Base-by-base conservation (phyloP, 2,797 vertebrate species). In the Chelmon rostratus region DNA sequence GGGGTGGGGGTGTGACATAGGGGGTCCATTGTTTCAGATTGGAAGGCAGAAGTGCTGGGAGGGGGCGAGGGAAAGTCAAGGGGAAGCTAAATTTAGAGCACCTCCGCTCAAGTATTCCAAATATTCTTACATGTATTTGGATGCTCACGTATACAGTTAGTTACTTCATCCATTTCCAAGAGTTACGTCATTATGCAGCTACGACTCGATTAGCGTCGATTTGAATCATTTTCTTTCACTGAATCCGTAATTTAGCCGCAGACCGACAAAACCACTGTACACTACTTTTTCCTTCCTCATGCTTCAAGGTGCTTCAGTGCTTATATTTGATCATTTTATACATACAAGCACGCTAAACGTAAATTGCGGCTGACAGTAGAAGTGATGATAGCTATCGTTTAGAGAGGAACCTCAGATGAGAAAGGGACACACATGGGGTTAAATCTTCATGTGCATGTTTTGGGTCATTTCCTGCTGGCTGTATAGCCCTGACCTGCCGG, bases 1-100 rank as follows among this genome's bases (percentile, higher is more conserved):
- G 80, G 86, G 87, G 79, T 79, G 77, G 86, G 64, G 87, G 87
- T 85, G 87, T 87, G 84, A 89, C 86, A 68, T 85, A 86, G 89
- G 91, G 90, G 91, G 85, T 93, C 92, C 88, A 96, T 96, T 96
- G 95, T 96, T 95, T 88, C 85, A 93, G 90, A 85, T 88, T 95
- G 88, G 93, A 93, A 94, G 89, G 89, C 92, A 93, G 88, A 93
- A 93, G 92, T 91, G 84, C 90, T 89, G 93, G 94, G 89, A 92
- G 89, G 91, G 81, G 89, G 81, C 74, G 90, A 93, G 91, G 92
- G 89, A 93, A 93, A 93, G 92, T 93, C 90, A 92, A 91, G 87
- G 86, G 75, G 81, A 79, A 42, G 88, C 91, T 95, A 96, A 93
- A 94, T 94, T 94, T 95, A 95, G 94, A 93, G 86, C 88, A 89